These are phyloP conservation scores for Eriosoma lanigerum DNA, from an alignment of 1,140 invertebrate genomes.

Conservation along the genomic window DNA sequence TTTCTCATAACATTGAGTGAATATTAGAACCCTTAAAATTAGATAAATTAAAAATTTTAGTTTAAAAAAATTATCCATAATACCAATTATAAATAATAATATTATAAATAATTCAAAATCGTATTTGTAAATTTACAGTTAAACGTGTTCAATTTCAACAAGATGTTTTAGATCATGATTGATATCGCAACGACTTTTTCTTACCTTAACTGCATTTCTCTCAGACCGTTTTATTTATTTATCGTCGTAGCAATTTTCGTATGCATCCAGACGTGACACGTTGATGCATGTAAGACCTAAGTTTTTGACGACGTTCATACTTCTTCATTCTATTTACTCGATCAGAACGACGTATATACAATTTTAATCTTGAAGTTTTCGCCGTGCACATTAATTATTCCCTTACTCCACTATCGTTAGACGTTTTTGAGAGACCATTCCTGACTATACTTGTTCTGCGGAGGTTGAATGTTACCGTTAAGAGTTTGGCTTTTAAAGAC, in stretches of 20 bases:
- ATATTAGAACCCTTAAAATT: no score
- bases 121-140: no score
- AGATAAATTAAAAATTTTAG: no score
- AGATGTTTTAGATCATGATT: no score
- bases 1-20: no score
- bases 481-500: conserved; percentile 12
- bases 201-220: no score
- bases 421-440: conserved; percentile 16
- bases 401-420: not conserved
- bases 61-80: no score
- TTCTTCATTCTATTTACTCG: not conserved
- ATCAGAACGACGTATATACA: conserved; percentile 1
- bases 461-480: not conserved
- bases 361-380: conserved; percentile 19
- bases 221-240: not conserved
- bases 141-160: no score
- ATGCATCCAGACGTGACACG: not conserved
- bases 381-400: conserved; percentile 19
- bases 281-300: conserved; percentile 18
- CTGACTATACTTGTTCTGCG: not conserved
- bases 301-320: conserved; percentile 12
- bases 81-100: no score
- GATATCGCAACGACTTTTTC: no score
- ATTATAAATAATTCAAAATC: no score
- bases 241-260: not conserved